Evolutionary conservation across 1,140 invertebrate species (phyloP), one percentile per base, ranked within the genome.

Genomic region (Halotydeus destructor): DNA sequence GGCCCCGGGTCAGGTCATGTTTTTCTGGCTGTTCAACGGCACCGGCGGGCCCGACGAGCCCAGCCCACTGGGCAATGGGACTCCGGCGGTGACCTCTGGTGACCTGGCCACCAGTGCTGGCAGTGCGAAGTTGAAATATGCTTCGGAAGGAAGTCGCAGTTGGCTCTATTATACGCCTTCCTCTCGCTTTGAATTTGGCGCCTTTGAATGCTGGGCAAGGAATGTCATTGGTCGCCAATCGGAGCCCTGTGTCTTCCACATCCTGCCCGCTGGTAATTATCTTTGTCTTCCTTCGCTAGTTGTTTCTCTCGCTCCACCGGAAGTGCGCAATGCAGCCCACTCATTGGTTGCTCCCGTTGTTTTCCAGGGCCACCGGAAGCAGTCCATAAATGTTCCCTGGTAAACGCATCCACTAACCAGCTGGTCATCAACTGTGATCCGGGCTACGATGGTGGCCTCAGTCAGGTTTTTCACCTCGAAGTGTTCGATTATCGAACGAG

Each of bases 401-500:
- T 45, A 18, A 47, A 51, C 34, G 36, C 50, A 31, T 48, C 45
- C 26, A 43, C 48, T 19, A 49, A 35, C 12, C 46, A 47, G 56
- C 65, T 81, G 38, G 68, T 74, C 49, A 69, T 83, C 18, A 69
- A 75, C 46, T 83, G 78, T 55, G 63, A 71, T 1, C 77, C 81
- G 54, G 78, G 78, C 11, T 83, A 83, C 57, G 78, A 85, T 52
- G 79, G 80, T 9, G 79, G 79, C 5, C 65, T 81, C 16, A 67
- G 72, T 11, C 79, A 83, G 58, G 71, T 72, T 54, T 84, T 84
- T 58, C 62, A 80, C 32, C 61, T 83, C 39, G 78, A 83, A 61
- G 75, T 79, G 32, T 68, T 72, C 45, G 74, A 76, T 55, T 40
- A 38, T 3, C n/a, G 41, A 6, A 26, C 22, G 5, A 46, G 48